These are phyloP conservation scores for Euwallacea fornicatus DNA, from an alignment of 1,140 invertebrate genomes.

Conservation along the genomic window DNA sequence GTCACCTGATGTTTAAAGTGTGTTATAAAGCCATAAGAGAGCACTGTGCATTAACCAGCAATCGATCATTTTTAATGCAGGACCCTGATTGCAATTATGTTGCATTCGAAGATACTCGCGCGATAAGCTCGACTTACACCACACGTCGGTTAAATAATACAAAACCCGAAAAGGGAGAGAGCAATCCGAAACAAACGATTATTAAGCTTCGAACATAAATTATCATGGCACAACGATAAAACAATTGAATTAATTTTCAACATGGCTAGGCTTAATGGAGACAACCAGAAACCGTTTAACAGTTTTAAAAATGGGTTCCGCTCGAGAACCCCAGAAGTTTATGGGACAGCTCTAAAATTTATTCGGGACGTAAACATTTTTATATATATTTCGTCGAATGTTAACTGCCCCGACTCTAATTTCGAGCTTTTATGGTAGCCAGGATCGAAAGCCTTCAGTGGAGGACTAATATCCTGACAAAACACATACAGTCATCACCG, in stretches of 20 bases:
- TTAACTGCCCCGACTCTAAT: not conserved
- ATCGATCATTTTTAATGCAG: too few species aligned
- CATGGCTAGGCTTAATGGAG: conserved; percentile 47
- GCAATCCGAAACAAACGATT: conserved; percentile 4
- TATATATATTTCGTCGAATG: conserved; percentile 42
- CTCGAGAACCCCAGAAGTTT: conserved; percentile 42
- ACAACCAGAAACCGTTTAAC: conserved; percentile 39
- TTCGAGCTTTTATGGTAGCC: too few species aligned
- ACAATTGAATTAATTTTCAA: conserved; percentile 55
- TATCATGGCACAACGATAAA: conserved; percentile 41
- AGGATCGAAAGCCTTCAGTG: too few species aligned
- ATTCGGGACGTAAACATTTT: conserved; percentile 39
- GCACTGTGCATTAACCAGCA: too few species aligned
- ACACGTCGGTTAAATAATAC: too few species aligned
- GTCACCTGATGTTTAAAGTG: too few species aligned
- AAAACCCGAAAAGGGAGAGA: too few species aligned
- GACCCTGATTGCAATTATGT: too few species aligned
- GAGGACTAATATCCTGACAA: too few species aligned
- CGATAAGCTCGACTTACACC: too few species aligned
- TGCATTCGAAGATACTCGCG: too few species aligned
- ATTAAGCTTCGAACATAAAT: conserved; percentile 26
- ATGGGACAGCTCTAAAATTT: conserved; percentile 45
- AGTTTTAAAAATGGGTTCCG: conserved; percentile 42
- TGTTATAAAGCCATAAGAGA: too few species aligned
- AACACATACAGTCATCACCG: conserved; percentile 32